Evolutionary conservation across 2,888 invertebrate genomes (phyloP).

Genomic region (Lasius platythorax): DNA sequence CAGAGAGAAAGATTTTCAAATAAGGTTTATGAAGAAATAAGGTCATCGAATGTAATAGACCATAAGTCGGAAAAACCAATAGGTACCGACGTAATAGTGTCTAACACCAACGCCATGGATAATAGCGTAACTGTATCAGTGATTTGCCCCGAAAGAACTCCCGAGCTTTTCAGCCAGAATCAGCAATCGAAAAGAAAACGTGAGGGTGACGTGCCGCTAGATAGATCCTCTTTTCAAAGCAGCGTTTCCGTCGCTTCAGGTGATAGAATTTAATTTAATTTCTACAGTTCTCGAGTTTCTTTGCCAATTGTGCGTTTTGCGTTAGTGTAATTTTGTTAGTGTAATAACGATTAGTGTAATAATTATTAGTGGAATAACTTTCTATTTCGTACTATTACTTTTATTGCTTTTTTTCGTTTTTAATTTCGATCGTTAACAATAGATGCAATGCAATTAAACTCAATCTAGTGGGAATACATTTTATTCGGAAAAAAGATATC

Average conservation of each 20-base stretch:
- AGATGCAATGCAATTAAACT: not conserved
- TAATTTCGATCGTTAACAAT: not conserved
- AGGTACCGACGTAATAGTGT: constrained; percentile 67
- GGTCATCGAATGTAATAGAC: constrained; percentile 8
- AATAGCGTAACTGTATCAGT: constrained; percentile 75
- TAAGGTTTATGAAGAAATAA: constrained; percentile 26
- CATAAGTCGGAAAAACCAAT: constrained; percentile 55
- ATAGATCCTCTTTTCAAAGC: constrained; percentile 21
- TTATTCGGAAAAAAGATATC: not conserved
- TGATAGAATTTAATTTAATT: constrained; percentile 43
- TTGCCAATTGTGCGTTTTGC: not conserved
- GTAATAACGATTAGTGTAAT: not conserved
- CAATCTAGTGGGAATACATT: not conserved
- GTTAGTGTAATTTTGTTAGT: not conserved
- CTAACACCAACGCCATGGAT: constrained; percentile 66
- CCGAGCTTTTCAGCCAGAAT: constrained; percentile 26
- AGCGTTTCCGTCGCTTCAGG: constrained; percentile 9
- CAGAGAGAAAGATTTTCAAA: constrained; percentile 35
- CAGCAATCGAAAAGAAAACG: constrained; percentile 6
- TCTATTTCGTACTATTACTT: not conserved
- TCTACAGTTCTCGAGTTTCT: not conserved
- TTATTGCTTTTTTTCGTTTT: not conserved
- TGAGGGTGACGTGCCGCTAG: constrained; percentile 20
- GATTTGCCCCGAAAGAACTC: constrained; percentile 65
- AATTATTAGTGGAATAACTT: not conserved